Base-by-base conservation (phyloP, 2,888 invertebrate species). In the Morinoia aosen region DNA sequence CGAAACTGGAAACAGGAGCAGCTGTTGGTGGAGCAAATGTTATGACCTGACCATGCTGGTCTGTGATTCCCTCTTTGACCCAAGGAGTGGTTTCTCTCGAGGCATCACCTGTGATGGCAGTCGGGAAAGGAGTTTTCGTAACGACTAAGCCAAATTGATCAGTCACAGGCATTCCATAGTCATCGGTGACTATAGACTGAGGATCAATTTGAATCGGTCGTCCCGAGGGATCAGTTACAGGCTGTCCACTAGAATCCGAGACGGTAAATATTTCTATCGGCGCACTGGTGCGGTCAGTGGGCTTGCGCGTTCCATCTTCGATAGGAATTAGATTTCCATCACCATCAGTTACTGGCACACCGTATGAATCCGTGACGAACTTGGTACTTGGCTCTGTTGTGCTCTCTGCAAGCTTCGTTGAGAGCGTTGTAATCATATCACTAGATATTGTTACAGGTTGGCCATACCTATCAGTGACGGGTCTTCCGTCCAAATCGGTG, bases 141-240 rank as follows among this genome's bases (percentile, higher is more conserved):
- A 93, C 93, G n/a, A 93, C 48, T 33, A 93, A n/a, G 40, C 93
- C 93, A 56, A 19, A 39, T 57, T 48, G 39, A 57, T 93, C 93
- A 5, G 93, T 93, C 33, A 93, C 93, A n/a, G 93, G 93, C 25
- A 48, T 57, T 33, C 93, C 93, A 10, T 93, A 57, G 25, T 39
- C 56, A 33, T 93, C 93, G 10, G 93, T 93, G 56, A 93, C 93
- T 19, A 93, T n/a, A 5, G 57, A 57, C 25, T 93, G 57, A 33
- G 93, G 93, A 93, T 93, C 93, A 57, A 93, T 93, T 12, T 48
- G 25, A 57, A 93, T 93, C 33, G 93, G 93, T 93, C 48, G 33
- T 25, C 93, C 93, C 25, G 56, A 93, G 16, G 58, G 25, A 93
- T 93, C 93, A 25, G 93, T 93, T 33, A 93, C 93, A 7, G 93